phyloP scores from a whole-genome alignment of 2,888 invertebrate species.

The Hydraecia micacea region DNA sequence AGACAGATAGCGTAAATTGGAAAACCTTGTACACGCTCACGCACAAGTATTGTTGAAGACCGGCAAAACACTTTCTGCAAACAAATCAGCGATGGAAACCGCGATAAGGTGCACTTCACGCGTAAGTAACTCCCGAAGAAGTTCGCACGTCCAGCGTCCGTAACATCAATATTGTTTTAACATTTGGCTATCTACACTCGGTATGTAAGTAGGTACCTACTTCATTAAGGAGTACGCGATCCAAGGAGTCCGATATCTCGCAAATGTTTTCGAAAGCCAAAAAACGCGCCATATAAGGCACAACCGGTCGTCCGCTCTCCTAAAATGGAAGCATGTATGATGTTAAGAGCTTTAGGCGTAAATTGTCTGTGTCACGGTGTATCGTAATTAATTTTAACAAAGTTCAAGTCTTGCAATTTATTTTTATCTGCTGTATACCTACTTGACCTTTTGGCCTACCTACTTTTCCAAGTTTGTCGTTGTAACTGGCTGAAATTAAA shows the following conservation, averaged over 20 bases:
- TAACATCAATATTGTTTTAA: constrained; percentile 62
- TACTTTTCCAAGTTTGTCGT: constrained; percentile 54
- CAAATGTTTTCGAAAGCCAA: constrained; percentile 87
- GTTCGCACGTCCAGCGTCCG: constrained; percentile 22
- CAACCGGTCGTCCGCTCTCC: constrained; percentile 78
- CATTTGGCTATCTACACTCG: constrained; percentile 53
- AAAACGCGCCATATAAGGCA: constrained; percentile 81
- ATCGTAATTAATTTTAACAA: constrained; percentile 82
- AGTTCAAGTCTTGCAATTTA: constrained; percentile 74
- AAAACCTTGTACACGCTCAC: constrained; percentile 38
- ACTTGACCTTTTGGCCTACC: constrained; percentile 64
- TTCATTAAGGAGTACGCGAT: constrained; percentile 69
- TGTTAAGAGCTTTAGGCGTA: constrained; percentile 81
- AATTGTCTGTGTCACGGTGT: constrained; percentile 80
- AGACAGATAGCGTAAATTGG: constrained; percentile 36
- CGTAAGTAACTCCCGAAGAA: constrained; percentile 42
- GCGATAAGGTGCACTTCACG: constrained; percentile 40
- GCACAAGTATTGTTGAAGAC: constrained; percentile 19
- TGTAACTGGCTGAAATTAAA: constrained; percentile 47
- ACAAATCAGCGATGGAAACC: constrained; percentile 54
- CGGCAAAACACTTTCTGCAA: constrained; percentile 42
- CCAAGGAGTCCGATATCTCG: constrained; percentile 70
- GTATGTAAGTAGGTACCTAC: constrained; percentile 60
- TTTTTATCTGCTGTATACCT: constrained; percentile 66
- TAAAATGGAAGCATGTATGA: constrained; percentile 80